Percentiles rank a stretch among this genome's conserved stretches.
These are phyloP conservation scores for Aphelenchoides fujianensis DNA, from an alignment of 1,140 invertebrate genomes.

Conservation along the genomic window DNA sequence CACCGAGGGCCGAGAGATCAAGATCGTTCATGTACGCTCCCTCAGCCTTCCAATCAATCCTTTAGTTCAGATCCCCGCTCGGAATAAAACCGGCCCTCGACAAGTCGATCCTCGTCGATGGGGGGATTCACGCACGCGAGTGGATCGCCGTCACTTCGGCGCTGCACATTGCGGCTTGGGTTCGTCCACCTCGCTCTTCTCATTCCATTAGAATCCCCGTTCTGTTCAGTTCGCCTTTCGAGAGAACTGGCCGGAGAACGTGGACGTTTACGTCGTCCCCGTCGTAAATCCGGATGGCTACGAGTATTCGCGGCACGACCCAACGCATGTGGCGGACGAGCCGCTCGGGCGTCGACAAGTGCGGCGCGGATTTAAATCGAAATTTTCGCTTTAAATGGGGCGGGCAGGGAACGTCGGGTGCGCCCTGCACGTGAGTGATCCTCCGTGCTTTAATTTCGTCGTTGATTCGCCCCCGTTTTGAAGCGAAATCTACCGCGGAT, in stretches of 20 bases:
- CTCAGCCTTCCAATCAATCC: not conserved
- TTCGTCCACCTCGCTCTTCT: no score
- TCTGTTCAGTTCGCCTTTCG: slow-evolving; percentile 5
- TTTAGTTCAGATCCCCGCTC: slow-evolving; percentile 13
- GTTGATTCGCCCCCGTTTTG: not conserved
- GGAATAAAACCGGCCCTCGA: not conserved
- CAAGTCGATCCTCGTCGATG: slow-evolving; percentile 30
- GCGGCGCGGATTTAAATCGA: slow-evolving; percentile 63
- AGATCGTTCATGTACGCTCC: slow-evolving; percentile 22
- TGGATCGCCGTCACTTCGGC: slow-evolving; percentile 34
- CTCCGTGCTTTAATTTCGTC: no score
- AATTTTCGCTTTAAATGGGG: slow-evolving; percentile 64
- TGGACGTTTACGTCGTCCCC: slow-evolving; percentile 32
- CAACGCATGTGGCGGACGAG: slow-evolving; percentile 64
- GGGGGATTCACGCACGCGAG: slow-evolving; percentile 39
- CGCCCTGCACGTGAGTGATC: slow-evolving; percentile 38
- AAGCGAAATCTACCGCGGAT: slow-evolving; percentile 48
- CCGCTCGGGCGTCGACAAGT: slow-evolving; percentile 33
- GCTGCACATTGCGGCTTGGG: no score
- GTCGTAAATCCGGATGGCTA: slow-evolving; percentile 62
- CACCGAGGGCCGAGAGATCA: slow-evolving; percentile 11
- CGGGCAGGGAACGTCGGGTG: slow-evolving; percentile 34
- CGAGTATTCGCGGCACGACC: slow-evolving; percentile 59
- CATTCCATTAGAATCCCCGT: no score
- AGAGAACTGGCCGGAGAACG: slow-evolving; percentile 5